Evolutionary conservation across 23 tunicate species (phyloP), one percentile per base, ranked within the genome.

Genomic region (Halocynthia aurantium): DNA sequence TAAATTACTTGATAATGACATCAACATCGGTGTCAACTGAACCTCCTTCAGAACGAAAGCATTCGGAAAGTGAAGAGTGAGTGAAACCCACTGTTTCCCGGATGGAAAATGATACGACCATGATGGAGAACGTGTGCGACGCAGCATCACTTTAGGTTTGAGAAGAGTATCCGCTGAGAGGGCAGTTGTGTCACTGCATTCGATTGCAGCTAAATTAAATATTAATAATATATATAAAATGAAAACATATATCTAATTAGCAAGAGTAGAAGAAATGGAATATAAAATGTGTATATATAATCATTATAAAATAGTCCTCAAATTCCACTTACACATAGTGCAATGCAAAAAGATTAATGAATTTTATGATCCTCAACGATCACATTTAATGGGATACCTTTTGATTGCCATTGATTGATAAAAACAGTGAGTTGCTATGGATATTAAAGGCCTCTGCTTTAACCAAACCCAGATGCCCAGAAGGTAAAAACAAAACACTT

Each of bases 61-160:
- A 13, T 22, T 53, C 62, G 78, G 78, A 53, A 74, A 74, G 22
- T 74, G 19, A 44, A 74, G 62, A 0, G 56, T 52, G 20, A 74
- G 18, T 4, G 78, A 53, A 62, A 74, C 78, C 78, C 78, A 74
- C 31, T 74, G 50, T 19, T 19, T 53, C 17, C 55, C 18, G 68
- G 50, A 21, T 11, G 64, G 78, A 17, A 53, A 74, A 17, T 74
- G 78, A 53, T 74, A 74, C 0, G 78, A 74, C 78, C 78, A 74
- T 8, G 56, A 52, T 8, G 78, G 62, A 15, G 78, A 50, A 13
- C 78, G 68, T 8, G 78, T 15, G n/a, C 78, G 62, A 13, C 78
- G 68, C 10, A 53, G 78, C 13, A 53, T 8, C 2, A 63, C 62
- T 31, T 74, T 74, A 6, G 78, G 64, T 74, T 74, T 74, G 11